Evolutionary conservation across 2,113 vertebrate species (phyloP).

Genomic region (Hippocampus mohnikei): DNA sequence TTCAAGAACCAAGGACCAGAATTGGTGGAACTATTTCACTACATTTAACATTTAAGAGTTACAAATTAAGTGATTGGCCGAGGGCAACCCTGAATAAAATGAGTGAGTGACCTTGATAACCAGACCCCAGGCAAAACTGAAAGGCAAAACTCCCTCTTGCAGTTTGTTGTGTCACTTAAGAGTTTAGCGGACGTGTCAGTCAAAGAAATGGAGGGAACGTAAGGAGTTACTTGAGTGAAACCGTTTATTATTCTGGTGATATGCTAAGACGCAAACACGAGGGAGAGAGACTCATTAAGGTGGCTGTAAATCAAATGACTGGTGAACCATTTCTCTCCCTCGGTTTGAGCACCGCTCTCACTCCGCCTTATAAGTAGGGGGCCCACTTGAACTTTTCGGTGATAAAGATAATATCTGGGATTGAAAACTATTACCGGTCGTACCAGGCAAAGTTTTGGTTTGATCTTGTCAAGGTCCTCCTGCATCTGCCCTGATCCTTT

Average conservation of each 20-base stretch:
- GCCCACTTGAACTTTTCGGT: conserved; percentile 39
- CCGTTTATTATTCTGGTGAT: conserved; percentile 48
- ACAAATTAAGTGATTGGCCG: not conserved
- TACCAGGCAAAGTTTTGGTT: conserved; percentile 21
- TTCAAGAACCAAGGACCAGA: not conserved
- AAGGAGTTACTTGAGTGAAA: conserved; percentile 49
- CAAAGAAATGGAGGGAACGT: conserved; percentile 51
- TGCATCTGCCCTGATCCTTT: not conserved
- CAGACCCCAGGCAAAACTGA: not conserved
- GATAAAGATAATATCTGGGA: conserved; percentile 50
- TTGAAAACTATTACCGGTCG: conserved; percentile 37
- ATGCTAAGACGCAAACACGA: conserved; percentile 36
- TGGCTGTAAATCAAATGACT: conserved; percentile 63
- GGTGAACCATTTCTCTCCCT: conserved; percentile 57
- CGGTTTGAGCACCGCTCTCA: conserved; percentile 64
- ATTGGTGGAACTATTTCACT: too few species aligned
- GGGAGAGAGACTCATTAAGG: conserved; percentile 59
- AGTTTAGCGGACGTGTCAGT: conserved; percentile 38
- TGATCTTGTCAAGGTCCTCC: not conserved
- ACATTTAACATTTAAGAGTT: not conserved
- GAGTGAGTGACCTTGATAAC: not conserved
- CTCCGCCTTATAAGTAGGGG: conserved; percentile 57
- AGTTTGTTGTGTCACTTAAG: conserved; percentile 11
- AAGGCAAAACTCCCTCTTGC: not conserved
- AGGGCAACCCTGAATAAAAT: not conserved